These are phyloP conservation scores for Gymnocypris eckloni DNA, from an alignment of 2,797 vertebrate species.

Conservation along the genomic window DNA sequence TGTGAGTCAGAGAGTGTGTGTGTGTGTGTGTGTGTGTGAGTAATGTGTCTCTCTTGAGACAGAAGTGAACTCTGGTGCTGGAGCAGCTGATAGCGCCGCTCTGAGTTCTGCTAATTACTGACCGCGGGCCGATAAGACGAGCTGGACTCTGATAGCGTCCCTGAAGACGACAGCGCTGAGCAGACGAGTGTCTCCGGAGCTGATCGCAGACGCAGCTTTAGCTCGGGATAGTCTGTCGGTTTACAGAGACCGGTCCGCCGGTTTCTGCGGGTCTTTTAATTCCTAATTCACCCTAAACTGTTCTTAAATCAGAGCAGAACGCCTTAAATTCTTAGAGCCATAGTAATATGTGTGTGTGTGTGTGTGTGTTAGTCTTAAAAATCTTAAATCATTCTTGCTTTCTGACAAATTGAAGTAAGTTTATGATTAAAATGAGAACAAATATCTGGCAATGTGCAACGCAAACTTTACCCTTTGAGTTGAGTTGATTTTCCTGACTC, in stretches of 20 bases:
- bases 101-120: slow-evolving; percentile 81
- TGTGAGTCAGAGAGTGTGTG: not conserved
- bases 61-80: not conserved
- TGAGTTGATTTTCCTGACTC: not conserved
- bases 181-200: not conserved
- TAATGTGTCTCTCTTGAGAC: not conserved
- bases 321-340: too few relatives aligned
- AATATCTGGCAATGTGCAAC: not conserved
- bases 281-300: not conserved
- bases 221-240: not conserved
- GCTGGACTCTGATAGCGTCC: slow-evolving; percentile 26
- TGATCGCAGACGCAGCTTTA: not conserved
- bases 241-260: too few relatives aligned
- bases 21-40: not conserved
- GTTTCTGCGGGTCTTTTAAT: not conserved
- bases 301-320: too few relatives aligned
- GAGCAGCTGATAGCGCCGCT: slow-evolving; percentile 53
- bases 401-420: not conserved
- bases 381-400: not conserved
- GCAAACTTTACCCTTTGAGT: not conserved
- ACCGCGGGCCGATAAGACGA: slow-evolving; percentile 58
- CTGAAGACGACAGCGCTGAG: not conserved
- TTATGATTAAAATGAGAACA: not conserved
- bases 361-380: too few relatives aligned
- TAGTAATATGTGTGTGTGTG: not conserved